A percentile compares a stretch with the other conserved stretches of the same genome.
Conservation (phyloP, 2,113 vertebrate species). For the Turnix velox region DNA sequence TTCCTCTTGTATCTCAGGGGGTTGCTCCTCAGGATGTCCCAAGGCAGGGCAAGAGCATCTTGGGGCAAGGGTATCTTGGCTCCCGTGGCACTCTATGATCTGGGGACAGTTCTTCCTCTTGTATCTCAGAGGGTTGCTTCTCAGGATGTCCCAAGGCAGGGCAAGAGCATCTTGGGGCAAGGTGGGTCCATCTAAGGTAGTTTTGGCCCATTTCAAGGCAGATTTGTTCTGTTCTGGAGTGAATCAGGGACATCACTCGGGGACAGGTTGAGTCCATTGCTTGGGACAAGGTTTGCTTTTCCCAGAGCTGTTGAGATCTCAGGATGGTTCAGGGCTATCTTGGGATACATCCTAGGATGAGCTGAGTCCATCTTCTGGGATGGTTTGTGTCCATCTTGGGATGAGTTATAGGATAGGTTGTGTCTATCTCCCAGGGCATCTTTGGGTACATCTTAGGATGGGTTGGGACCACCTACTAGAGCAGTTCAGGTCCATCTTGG, state of each 20-base stretch:
- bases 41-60: too few relatives aligned
- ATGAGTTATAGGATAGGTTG: neutral
- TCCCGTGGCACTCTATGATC: fast-evolving
- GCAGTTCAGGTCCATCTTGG: neutral
- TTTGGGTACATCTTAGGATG: neutral
- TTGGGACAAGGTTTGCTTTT: neutral
- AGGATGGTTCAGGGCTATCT: neutral
- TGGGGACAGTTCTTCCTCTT: neutral
- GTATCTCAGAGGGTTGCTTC: fast-evolving
- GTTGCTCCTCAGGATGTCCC: neutral
- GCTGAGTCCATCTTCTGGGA: neutral
- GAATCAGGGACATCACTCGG: neutral
- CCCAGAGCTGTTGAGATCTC: neutral
- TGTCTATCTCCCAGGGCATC: neutral
- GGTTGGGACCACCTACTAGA: neutral
- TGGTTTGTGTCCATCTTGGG: neutral
- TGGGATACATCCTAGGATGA: too few relatives aligned
- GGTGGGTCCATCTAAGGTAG: too few relatives aligned
- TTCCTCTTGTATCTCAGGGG: fast-evolving
- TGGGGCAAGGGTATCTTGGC: neutral
- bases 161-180: neutral
- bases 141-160: neutral
- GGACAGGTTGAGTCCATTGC: neutral
- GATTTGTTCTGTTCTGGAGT: neutral
- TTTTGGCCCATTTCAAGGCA: neutral